phyloP scores from a whole-genome alignment of 2,797 vertebrate species.

The Sebastes iracundus region DNA sequence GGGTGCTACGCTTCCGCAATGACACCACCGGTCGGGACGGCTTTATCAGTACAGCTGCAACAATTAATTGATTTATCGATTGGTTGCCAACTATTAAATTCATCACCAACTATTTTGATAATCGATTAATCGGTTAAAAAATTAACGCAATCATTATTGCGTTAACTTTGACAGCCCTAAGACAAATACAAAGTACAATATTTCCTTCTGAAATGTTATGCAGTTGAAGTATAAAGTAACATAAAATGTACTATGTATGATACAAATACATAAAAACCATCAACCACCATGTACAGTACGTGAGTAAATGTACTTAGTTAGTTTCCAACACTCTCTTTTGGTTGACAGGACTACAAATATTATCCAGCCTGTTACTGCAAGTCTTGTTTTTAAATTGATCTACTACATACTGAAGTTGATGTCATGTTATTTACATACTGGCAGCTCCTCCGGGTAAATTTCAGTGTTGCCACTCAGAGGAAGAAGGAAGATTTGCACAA shows the following conservation, averaged over 20 bases:
- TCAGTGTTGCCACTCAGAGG: conserved; percentile 63
- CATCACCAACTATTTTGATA: too few relatives aligned
- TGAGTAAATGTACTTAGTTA: neutral
- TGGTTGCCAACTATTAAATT: too few relatives aligned
- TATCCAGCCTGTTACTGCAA: neutral
- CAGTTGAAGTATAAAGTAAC: neutral
- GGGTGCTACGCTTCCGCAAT: too few relatives aligned
- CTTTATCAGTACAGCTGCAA: too few relatives aligned
- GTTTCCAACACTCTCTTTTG: neutral
- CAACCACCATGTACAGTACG: neutral
- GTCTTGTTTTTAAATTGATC: neutral
- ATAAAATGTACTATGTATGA: neutral
- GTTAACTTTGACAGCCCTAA: too few relatives aligned
- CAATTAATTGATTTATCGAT: too few relatives aligned
- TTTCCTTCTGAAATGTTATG: neutral
- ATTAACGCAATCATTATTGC: too few relatives aligned
- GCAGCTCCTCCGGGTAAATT: conserved; percentile 75
- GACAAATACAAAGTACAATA: neutral
- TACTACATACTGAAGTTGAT: neutral
- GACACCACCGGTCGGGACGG: too few relatives aligned
- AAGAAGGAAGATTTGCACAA: conserved; percentile 70
- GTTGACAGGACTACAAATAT: neutral
- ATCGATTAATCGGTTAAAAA: too few relatives aligned
- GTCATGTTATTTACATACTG: neutral
- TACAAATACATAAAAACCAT: neutral